These are phyloP conservation scores for Drosophila buzzatii DNA, from an alignment of 2,888 invertebrate species.

Conservation along the genomic window DNA sequence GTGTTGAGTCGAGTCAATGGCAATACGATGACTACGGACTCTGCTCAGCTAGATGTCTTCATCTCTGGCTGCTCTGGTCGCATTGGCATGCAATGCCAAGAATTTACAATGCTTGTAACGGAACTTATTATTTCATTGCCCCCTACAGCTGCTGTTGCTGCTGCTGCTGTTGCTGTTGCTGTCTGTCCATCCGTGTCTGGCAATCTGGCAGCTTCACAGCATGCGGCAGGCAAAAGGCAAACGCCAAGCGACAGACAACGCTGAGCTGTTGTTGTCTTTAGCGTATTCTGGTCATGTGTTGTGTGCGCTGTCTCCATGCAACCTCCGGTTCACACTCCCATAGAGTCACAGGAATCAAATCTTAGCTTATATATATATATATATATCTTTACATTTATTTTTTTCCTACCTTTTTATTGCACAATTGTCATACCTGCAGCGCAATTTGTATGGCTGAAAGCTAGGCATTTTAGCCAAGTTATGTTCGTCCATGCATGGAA, in stretches of 20 bases:
- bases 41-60: slow-evolving; percentile 41
- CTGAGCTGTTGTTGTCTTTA: slow-evolving; percentile 33
- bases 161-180: slow-evolving; percentile 21
- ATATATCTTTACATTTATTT: not conserved
- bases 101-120: slow-evolving; percentile 69
- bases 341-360: slow-evolving; percentile 23
- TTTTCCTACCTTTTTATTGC: slow-evolving; percentile 20
- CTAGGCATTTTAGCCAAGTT: slow-evolving; percentile 10
- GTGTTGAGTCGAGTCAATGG: not conserved
- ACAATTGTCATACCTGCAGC: slow-evolving; percentile 51
- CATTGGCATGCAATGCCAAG: slow-evolving; percentile 48
- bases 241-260: slow-evolving; percentile 21
- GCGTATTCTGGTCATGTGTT: slow-evolving; percentile 58
- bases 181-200: slow-evolving; percentile 27
- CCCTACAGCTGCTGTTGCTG: not conserved
- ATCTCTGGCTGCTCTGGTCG: slow-evolving; percentile 14
- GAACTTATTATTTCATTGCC: slow-evolving; percentile 67
- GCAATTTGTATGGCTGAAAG: slow-evolving; percentile 26
- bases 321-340: slow-evolving; percentile 37
- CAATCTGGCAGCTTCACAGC: slow-evolving; percentile 33
- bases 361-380: not conserved
- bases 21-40: not conserved
- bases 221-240: slow-evolving; percentile 26
- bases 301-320: slow-evolving; percentile 24
- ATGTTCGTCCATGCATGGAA: slow-evolving; percentile 34